These are phyloP conservation scores for Drosophila oshimai DNA, from an alignment of 1,140 invertebrate genomes.

Conservation along the genomic window DNA sequence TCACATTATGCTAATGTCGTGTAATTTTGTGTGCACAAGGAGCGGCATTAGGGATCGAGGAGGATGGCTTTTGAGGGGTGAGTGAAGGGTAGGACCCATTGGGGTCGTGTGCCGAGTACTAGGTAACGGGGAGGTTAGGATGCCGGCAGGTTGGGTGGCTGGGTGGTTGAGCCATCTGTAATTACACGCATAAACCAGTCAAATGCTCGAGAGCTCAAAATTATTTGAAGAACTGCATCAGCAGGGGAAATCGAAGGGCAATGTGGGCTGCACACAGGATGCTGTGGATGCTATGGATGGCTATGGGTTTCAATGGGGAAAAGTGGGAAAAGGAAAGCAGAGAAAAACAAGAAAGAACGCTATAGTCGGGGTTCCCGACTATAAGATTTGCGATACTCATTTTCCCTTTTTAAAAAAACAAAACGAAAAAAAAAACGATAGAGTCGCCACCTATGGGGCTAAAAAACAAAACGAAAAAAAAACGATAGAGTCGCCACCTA, in stretches of 20 bases:
- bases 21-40: constrained; percentile 54
- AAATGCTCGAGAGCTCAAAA: constrained; percentile 51
- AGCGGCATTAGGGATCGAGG: constrained; percentile 28
- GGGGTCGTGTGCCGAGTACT: constrained; percentile 23
- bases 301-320: no score
- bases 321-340: no score
- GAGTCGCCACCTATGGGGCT: no score
- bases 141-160: background rate
- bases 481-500: no score
- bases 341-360: no score
- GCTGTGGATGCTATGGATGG: no score
- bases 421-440: no score
- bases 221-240: constrained; percentile 45
- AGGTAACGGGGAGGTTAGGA: background rate
- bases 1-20: constrained; percentile 74
- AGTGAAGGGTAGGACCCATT: background rate
- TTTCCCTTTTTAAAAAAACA: no score
- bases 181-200: constrained; percentile 67
- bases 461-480: no score
- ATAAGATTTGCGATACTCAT: no score
- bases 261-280: background rate
- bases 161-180: constrained; percentile 33
- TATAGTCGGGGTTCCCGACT: no score
- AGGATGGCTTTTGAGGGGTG: background rate
- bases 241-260: background rate